phyloP scores from a whole-genome alignment of 2,888 invertebrate genomes.

The Drosophila dives region DNA sequence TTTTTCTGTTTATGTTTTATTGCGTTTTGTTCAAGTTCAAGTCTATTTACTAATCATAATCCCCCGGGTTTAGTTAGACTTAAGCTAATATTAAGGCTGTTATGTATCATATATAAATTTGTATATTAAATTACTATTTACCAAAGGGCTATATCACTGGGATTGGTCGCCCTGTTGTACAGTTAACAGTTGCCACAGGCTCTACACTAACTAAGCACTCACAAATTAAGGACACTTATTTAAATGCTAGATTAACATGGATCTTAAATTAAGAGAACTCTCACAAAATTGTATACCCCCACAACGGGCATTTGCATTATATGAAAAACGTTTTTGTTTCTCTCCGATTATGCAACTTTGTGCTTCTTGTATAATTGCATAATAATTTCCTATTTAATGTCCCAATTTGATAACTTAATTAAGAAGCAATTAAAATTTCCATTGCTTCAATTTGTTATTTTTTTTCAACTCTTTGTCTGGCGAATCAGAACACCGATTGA shows the following conservation, averaged over 20 bases:
- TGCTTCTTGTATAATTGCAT: too few species aligned
- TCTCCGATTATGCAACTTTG: not conserved
- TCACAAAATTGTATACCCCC: not conserved
- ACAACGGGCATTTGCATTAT: not conserved
- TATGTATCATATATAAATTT: slow-evolving; percentile 2
- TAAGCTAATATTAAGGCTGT: slow-evolving; percentile 33
- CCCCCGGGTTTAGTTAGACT: slow-evolving; percentile 24
- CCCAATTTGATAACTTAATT: slow-evolving; percentile 4
- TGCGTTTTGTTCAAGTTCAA: slow-evolving; percentile 38
- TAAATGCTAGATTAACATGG: not conserved
- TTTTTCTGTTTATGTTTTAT: slow-evolving; percentile 26
- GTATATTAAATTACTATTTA: slow-evolving; percentile 4
- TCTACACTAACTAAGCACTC: slow-evolving; percentile 25
- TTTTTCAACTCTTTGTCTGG: not conserved
- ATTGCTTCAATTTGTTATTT: slow-evolving; percentile 5
- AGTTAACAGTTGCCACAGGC: slow-evolving; percentile 22
- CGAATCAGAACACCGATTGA: slow-evolving; percentile 17
- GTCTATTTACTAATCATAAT: slow-evolving; percentile 50
- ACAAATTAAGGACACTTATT: slow-evolving; percentile 16
- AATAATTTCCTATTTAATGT: not conserved
- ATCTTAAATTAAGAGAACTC: slow-evolving; percentile 6
- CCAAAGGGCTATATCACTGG: slow-evolving; percentile 20
- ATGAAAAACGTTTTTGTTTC: not conserved
- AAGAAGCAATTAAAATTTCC: slow-evolving; percentile 1
- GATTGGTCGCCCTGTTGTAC: slow-evolving; percentile 26